A percentile compares a stretch with the other conserved stretches of the same genome.
These are phyloP conservation scores for Zosterops pallidus DNA, from an alignment of 2,113 vertebrate genomes.

Conservation along the genomic window DNA sequence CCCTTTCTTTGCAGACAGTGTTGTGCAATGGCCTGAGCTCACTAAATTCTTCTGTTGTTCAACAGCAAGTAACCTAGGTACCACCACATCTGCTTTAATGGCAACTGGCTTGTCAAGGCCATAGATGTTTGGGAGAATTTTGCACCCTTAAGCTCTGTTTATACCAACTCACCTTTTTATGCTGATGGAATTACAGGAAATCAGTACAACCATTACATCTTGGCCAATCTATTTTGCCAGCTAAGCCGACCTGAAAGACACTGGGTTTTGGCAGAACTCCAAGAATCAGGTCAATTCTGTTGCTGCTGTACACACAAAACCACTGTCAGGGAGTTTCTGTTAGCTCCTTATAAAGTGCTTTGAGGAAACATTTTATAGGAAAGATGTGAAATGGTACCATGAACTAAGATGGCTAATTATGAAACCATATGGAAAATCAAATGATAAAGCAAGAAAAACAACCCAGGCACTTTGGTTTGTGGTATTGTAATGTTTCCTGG, in stretches of 20 bases:
- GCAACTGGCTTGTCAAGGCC: not conserved
- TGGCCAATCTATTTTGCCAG: not conserved
- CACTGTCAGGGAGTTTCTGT: not conserved
- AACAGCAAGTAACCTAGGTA: constrained; percentile 8
- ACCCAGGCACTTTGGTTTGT: not conserved
- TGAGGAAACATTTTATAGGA: not conserved
- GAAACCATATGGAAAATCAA: constrained; percentile 32
- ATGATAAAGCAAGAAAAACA: constrained; percentile 25
- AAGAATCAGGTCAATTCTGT: not conserved
- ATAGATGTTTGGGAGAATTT: not conserved
- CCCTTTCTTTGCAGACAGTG: constrained; percentile 40
- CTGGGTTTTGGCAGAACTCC: not conserved
- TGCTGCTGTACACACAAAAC: not conserved
- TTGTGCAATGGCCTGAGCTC: constrained; percentile 62
- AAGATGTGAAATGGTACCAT: not conserved
- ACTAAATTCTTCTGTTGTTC: constrained; percentile 6
- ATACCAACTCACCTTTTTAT: not conserved
- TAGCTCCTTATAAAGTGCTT: not conserved
- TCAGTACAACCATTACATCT: not conserved
- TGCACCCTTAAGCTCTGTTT: not conserved
- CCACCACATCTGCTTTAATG: not conserved
- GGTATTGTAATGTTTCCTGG: constrained; percentile 44
- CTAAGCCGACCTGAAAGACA: not conserved
- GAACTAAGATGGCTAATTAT: not conserved
- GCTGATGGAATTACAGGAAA: not conserved